These are phyloP conservation scores for Meghimatium bilineatum DNA, from an alignment of 2,888 invertebrate genomes.

Conservation along the genomic window DNA sequence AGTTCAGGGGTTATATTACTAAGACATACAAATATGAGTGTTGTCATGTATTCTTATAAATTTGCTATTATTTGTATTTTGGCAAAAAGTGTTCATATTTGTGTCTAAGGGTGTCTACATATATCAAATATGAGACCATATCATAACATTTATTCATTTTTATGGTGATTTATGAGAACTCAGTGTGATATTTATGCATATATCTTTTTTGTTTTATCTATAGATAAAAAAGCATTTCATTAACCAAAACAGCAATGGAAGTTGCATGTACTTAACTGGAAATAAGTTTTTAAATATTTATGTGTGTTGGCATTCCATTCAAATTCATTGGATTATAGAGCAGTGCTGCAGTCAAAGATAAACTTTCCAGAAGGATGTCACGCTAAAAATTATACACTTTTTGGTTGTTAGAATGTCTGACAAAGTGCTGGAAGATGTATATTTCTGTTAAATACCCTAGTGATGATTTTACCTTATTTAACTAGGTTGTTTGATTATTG, in stretches of 20 bases:
- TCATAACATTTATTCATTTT: not conserved
- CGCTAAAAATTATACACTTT: not conserved
- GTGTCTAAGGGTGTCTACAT: too few species aligned
- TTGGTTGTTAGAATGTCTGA: not conserved
- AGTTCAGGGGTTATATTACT: too few species aligned
- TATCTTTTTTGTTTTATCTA: not conserved
- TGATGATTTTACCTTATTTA: too few species aligned
- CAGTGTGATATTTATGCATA: not conserved
- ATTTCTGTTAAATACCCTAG: too few species aligned
- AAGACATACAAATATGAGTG: too few species aligned
- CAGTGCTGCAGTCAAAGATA: not conserved
- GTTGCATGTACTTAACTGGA: not conserved
- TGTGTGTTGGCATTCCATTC: not conserved
- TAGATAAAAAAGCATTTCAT: not conserved
- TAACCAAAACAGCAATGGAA: not conserved
- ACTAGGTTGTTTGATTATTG: too few species aligned
- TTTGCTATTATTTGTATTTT: too few species aligned
- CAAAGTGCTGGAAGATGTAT: not conserved
- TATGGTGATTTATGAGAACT: not conserved
- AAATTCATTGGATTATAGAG: not conserved
- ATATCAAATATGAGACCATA: not conserved
- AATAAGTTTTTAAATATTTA: not conserved
- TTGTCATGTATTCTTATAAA: not conserved
- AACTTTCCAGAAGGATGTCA: not conserved
- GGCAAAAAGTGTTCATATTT: too few species aligned